Percentiles rank a stretch among this genome's conserved stretches.
Evolutionary conservation across 2,113 vertebrate species (phyloP).

Genomic region (Eulemur rufifrons): DNA sequence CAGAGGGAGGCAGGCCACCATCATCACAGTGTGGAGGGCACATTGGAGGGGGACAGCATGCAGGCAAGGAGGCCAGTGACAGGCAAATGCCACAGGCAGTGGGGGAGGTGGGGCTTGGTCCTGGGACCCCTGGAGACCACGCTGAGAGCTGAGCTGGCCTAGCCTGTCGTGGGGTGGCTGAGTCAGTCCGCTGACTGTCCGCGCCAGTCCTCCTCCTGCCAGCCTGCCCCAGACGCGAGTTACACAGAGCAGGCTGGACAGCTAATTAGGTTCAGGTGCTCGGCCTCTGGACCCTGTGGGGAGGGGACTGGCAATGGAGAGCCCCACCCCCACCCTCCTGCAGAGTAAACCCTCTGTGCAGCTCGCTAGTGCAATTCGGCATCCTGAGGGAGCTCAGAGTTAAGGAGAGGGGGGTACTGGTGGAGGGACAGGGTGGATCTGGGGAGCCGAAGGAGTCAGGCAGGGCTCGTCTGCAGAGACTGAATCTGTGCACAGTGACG

Average conservation of each 20-base stretch:
- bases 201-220: background rate
- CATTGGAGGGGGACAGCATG: background rate
- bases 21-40: background rate
- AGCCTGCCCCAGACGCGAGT: background rate
- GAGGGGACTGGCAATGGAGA: background rate
- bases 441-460: background rate
- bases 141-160: background rate
- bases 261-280: constrained; percentile 47
- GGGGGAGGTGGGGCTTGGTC: background rate
- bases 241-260: background rate
- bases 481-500: fast-evolving
- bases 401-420: background rate
- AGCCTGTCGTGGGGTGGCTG: background rate
- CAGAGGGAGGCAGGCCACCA: background rate
- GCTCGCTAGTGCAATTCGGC: background rate
- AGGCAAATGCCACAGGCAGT: background rate
- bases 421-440: background rate
- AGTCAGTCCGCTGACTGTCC: background rate
- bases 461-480: background rate
- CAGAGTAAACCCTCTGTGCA: background rate
- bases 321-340: background rate
- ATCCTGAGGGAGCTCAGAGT: background rate
- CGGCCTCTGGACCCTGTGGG: background rate
- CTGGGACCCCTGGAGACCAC: background rate
- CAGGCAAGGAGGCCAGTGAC: background rate